Evolutionary conservation across 2,113 vertebrate genomes (phyloP), one percentile per base, ranked within the genome.

Genomic region (Indri indri): DNA sequence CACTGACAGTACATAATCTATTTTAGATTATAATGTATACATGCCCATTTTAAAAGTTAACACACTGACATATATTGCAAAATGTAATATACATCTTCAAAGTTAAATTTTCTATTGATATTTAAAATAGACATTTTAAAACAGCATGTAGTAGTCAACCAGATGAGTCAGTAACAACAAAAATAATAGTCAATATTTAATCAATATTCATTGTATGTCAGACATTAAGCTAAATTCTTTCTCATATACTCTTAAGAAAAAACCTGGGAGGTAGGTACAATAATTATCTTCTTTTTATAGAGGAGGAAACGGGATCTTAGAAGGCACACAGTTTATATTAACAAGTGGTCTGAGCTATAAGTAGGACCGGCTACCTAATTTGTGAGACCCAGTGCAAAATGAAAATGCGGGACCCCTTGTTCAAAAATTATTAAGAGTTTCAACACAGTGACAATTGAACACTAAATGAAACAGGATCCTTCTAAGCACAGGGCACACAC

Each of bases 401-500:
- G 17, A 84, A 94, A 88, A 92, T 50, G 23, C 89, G 22, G 32
- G 11, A 71, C 3, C 37, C 20, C 81, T 66, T 23, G 11, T 85
- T 96, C 37, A 86, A 68, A 90, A 95, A 82, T 45, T 61, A 37
- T 45, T 87, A 61, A 63, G 50, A 76, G 16, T 54, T 52, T 95
- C 32, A 74, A 40, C 83, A 89, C 30, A 12, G 3, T 13, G 8
- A 77, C 34, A 92, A 5, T 4, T 81, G 63, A 91, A 9, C 14
- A 73, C 42, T 85, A 79, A 85, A 74, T 8, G 25, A 84, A 88
- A 0, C 7, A 87, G 32, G 6, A 8, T 20, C 23, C 47, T 50
- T 92, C 37, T 30, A 54, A 63, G 27, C 2, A 9, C n/a, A 86
- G 47, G 17, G 18, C 3, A 3, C 32, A 14, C n/a, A 32, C 5